Percentiles rank a stretch among this genome's conserved stretches.
Evolutionary conservation across 2,888 invertebrate genomes (phyloP).

Genomic region (Epinotia bilunana): DNA sequence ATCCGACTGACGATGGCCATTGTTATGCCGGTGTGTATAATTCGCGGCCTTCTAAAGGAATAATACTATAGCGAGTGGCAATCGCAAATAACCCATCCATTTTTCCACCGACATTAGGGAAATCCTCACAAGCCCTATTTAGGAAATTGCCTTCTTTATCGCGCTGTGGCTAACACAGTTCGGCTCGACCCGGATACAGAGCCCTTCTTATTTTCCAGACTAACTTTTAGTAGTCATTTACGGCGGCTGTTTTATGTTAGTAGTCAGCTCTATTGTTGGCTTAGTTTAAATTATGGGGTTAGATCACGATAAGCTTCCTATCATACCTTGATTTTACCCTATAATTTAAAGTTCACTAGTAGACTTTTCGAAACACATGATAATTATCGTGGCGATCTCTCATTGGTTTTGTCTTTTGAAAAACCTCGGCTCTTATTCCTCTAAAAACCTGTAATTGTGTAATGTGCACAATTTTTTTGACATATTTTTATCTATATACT

Average conservation of each 20-base stretch:
- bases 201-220: slow-evolving; percentile 46
- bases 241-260: slow-evolving; percentile 25
- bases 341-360: no score
- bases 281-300: slow-evolving; percentile 13
- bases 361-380: no score
- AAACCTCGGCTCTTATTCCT: no score
- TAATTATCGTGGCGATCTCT: no score
- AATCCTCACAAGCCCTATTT: slow-evolving; percentile 78
- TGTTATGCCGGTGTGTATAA: slow-evolving; percentile 26
- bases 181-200: slow-evolving; percentile 58
- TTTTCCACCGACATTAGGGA: slow-evolving; percentile 76
- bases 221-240: slow-evolving; percentile 58
- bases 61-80: slow-evolving; percentile 62
- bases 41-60: slow-evolving; percentile 46
- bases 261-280: slow-evolving; percentile 28
- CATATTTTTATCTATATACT: no score
- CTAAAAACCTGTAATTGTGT: no score
- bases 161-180: slow-evolving; percentile 69
- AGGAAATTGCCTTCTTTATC: slow-evolving; percentile 79
- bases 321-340: no score
- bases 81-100: slow-evolving; percentile 54
- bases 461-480: no score
- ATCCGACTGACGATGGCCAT: slow-evolving; percentile 3
- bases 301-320: background rate
- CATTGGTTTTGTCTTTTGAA: no score